phyloP scores from a whole-genome alignment of 2,888 invertebrate genomes.

The Trissolcus brochymenae region DNA sequence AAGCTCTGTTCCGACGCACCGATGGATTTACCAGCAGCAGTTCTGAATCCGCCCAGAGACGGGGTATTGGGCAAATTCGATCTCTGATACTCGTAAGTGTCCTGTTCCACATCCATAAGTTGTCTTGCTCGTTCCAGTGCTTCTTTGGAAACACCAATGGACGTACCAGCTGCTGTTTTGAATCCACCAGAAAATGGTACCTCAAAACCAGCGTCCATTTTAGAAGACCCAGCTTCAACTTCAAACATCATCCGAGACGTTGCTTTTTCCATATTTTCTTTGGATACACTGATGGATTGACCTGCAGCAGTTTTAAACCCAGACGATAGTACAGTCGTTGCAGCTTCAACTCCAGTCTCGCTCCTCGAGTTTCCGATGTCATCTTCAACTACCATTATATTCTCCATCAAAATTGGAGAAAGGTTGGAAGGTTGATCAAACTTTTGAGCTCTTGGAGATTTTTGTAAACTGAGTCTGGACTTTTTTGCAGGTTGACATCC shows the following conservation, averaged over 20 bases:
- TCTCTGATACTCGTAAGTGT: not conserved
- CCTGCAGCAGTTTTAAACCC: constrained; percentile 3
- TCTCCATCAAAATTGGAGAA: not conserved
- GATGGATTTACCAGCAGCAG: constrained; percentile 59
- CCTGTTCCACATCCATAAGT: not conserved
- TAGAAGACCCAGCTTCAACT: not conserved
- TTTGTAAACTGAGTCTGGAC: not conserved
- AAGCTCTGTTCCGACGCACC: constrained; percentile 67
- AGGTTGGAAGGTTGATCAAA: not conserved
- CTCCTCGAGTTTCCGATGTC: not conserved
- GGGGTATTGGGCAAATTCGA: not conserved
- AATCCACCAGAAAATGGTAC: constrained; percentile 50
- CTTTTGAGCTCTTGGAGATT: not conserved
- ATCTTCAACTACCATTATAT: not conserved
- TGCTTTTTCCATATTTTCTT: not conserved
- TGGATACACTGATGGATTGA: not conserved
- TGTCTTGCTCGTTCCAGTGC: constrained; percentile 70
- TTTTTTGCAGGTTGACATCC: no score
- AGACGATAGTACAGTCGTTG: not conserved
- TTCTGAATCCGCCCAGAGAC: constrained; percentile 57
- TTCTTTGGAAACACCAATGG: constrained; percentile 63
- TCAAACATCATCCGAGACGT: not conserved
- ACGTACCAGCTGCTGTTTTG: constrained; percentile 60
- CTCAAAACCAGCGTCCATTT: not conserved
- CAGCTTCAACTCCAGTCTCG: not conserved